These are phyloP conservation scores for Heloderma charlesbogerti DNA, from an alignment of 2,113 vertebrate species.

Conservation along the genomic window DNA sequence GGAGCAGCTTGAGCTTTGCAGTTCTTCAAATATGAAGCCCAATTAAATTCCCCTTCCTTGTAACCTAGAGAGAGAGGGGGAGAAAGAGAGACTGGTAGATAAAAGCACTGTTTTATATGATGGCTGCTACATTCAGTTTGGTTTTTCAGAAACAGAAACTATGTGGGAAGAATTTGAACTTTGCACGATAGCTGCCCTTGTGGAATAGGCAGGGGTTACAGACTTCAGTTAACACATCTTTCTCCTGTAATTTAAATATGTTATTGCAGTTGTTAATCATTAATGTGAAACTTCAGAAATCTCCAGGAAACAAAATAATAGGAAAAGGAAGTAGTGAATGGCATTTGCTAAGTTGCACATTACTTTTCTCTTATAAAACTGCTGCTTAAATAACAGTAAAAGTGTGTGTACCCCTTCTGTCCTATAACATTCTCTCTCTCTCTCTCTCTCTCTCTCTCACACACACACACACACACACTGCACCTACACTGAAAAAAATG, in stretches of 20 bases:
- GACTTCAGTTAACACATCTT: conserved; percentile 38
- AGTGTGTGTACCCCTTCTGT: background rate
- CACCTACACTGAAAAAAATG: background rate
- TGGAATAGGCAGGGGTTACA: conserved; percentile 22
- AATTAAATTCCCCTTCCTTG: conserved; percentile 91
- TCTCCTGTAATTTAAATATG: background rate
- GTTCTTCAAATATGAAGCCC: conserved; percentile 90
- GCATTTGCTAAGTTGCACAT: background rate
- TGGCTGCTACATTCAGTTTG: conserved; percentile 23
- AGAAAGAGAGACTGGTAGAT: conserved; percentile 2
- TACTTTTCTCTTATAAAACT: background rate
- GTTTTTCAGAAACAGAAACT: conserved; percentile 61
- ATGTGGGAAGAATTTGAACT: conserved; percentile 57
- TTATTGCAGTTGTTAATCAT: conserved; percentile 45
- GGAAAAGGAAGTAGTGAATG: conserved; percentile 22
- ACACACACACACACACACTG: background rate
- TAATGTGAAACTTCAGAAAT: conserved; percentile 51
- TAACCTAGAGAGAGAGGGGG: conserved; percentile 76
- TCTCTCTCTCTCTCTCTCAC: background rate
- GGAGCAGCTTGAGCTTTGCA: conserved; percentile 90
- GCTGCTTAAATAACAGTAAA: background rate
- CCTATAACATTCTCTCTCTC: background rate
- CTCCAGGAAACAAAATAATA: conserved; percentile 47
- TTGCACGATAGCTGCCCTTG: conserved; percentile 43
- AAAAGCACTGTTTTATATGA: conserved; percentile 39